Conservation (phyloP, 64 coral and sea anemone species). For the Porites australiensis region DNA sequence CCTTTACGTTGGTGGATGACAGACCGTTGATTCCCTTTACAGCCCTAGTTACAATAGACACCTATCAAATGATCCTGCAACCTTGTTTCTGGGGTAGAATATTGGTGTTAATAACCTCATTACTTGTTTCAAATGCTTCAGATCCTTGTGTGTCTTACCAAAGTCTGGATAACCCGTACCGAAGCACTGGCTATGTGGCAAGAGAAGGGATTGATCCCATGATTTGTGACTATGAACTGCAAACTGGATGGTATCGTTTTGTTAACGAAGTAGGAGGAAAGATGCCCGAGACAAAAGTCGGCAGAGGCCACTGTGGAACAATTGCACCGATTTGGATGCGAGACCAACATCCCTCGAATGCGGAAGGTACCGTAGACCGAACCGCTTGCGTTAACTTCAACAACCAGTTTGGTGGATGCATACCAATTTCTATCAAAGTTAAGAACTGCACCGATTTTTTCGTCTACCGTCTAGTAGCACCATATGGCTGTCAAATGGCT, state of each 20-base stretch:
- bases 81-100: background rate
- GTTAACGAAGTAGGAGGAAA: conserved; percentile 18
- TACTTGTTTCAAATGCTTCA: background rate
- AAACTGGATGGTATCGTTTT: conserved; percentile 69
- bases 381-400: conserved; percentile 52
- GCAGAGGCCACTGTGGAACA: conserved; percentile 23
- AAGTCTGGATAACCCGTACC: background rate
- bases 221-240: conserved; percentile 28
- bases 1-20: too few relatives aligned
- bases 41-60: too few relatives aligned
- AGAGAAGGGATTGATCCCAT: background rate
- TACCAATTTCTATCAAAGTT: background rate
- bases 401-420: background rate
- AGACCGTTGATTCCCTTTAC: too few relatives aligned
- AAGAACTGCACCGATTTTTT: conserved; percentile 53
- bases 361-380: conserved; percentile 12
- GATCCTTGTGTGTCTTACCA: conserved; percentile 32
- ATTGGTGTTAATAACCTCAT: background rate
- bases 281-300: conserved; percentile 41
- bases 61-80: too few relatives aligned
- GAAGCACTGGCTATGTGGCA: conserved; percentile 18
- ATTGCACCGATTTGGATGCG: conserved; percentile 74
- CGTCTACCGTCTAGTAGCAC: conserved; percentile 44
- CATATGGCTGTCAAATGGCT: conserved; percentile 40
- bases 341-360: conserved; percentile 22